Evolutionary conservation across 2,888 invertebrate species (phyloP).

Genomic region (Druceiella hillmani): DNA sequence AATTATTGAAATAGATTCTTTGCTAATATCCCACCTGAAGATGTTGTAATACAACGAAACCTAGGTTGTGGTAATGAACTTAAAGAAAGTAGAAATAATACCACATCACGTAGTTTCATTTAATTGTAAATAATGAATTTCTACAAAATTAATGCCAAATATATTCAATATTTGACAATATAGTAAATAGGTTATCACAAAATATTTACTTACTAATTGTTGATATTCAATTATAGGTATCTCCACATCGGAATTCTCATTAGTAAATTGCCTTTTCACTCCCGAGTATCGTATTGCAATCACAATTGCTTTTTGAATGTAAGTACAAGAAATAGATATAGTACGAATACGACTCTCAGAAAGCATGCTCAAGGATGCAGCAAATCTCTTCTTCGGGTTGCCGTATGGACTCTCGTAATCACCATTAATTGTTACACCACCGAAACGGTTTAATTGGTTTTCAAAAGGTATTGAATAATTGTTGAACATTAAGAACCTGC

Average conservation of each 20-base stretch:
- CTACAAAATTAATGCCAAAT: too few relatives aligned
- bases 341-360: conserved; percentile 81
- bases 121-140: too few relatives aligned
- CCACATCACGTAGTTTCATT: too few relatives aligned
- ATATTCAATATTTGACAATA: too few relatives aligned
- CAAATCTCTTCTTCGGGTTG: conserved; percentile 79
- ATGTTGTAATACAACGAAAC: too few relatives aligned
- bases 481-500: conserved; percentile 68
- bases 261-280: conserved; percentile 83
- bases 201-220: conserved; percentile 69
- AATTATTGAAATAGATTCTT: too few relatives aligned
- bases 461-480: conserved; percentile 76
- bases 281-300: conserved; percentile 87
- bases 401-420: conserved; percentile 74
- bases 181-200: too few relatives aligned
- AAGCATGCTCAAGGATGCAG: conserved; percentile 75
- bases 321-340: conserved; percentile 50
- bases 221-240: conserved; percentile 89
- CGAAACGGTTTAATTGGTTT: conserved; percentile 75
- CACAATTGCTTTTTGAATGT: conserved; percentile 66
- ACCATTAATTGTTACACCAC: conserved; percentile 81
- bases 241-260: conserved; percentile 61
- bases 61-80: too few relatives aligned
- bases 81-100: too few relatives aligned
- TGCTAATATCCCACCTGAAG: too few relatives aligned